phyloP scores from a whole-genome alignment of 2,113 vertebrate genomes.

The Chaenocephalus aceratus region DNA sequence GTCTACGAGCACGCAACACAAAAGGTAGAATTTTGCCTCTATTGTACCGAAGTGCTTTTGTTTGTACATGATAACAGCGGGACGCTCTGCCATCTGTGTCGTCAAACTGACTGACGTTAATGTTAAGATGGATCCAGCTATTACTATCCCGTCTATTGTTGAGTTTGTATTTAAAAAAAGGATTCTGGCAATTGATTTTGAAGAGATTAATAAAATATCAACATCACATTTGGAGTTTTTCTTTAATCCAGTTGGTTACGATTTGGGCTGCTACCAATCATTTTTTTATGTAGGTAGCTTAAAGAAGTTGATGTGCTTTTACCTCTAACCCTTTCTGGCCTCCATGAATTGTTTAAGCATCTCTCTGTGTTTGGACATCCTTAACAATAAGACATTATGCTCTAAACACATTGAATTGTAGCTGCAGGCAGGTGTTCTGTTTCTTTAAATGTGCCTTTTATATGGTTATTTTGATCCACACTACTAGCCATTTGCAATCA shows the following conservation, averaged over 20 bases:
- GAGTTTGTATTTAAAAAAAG: neutral
- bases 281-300: neutral
- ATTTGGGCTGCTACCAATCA: neutral
- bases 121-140: neutral
- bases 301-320: too few species aligned
- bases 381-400: neutral
- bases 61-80: conserved; percentile 5
- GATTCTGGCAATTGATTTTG: too few species aligned
- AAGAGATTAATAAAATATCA: too few species aligned
- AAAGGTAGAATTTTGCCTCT: conserved; percentile 17
- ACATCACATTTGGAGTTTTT: neutral
- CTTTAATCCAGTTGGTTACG: neutral
- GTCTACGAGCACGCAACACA: conserved; percentile 13
- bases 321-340: neutral
- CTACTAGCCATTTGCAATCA: neutral
- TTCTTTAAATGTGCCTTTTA: neutral
- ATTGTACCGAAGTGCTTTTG: neutral
- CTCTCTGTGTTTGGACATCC: neutral
- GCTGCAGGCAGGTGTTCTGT: conserved; percentile 10
- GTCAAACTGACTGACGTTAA: neutral
- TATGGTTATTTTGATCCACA: neutral
- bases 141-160: neutral
- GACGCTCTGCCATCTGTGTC: neutral
- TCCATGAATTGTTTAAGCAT: neutral
- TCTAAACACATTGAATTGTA: neutral